Conservation (phyloP, 2,797 vertebrate species). For the Bradypodion ventrale region DNA sequence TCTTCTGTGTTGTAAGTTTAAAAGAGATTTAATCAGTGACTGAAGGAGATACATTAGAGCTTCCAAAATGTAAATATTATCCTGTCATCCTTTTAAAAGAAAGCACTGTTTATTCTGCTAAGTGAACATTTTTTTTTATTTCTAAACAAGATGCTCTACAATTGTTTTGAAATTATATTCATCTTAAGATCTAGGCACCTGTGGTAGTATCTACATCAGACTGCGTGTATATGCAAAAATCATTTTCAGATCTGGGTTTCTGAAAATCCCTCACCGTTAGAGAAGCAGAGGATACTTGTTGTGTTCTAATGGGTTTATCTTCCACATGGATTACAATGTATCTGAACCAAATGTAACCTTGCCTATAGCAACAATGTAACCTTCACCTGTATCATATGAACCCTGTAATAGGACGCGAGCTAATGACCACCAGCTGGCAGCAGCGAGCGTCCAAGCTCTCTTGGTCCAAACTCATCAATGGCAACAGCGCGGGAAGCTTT, state of each 20-base stretch:
- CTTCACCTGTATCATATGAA: no score
- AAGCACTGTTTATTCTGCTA: accelerated
- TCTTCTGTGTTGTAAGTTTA: background rate
- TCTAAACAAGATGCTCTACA: constrained; percentile 14
- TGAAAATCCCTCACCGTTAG: background rate
- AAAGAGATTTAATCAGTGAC: background rate
- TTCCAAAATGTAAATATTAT: background rate
- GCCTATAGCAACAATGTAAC: no score
- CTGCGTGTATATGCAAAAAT: background rate
- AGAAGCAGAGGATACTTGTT: no score
- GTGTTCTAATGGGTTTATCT: no score
- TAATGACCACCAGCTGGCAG: no score
- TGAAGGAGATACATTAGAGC: background rate
- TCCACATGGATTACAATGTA: no score
- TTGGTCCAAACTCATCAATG: no score
- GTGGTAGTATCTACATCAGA: background rate
- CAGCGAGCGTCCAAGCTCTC: no score
- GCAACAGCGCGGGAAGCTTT: no score
- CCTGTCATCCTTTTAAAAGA: background rate
- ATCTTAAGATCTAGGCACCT: background rate
- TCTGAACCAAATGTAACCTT: no score
- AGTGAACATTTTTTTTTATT: background rate
- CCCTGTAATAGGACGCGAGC: no score
- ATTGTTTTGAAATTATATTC: constrained; percentile 8
- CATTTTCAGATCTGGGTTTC: background rate